Base-by-base conservation (phyloP, 2,888 invertebrate genomes). In the Athalia rosae region DNA sequence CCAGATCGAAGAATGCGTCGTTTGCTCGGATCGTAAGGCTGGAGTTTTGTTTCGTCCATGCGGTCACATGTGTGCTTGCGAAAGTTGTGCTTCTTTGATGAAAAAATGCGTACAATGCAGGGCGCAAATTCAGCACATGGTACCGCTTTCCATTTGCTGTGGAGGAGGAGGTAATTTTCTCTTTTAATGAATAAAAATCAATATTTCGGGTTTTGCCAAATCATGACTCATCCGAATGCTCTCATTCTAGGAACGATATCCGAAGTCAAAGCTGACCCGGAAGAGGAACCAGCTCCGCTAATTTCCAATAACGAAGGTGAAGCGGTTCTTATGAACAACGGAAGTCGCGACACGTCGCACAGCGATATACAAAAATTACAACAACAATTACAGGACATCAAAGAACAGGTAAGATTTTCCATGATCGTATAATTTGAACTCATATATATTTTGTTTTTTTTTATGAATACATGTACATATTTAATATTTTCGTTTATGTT, bases 61-160 rank as follows among this genome's bases (percentile, higher is more conserved):
- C 91, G 96, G 96, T 74, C 98, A 99, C 91, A 97, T 98, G 94
- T 95, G 96, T 91, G 97, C 96, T 28, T 97, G 97, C 91, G 95
- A 95, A 82, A 93, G 94, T 84, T 99, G 98, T 91, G 96, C 98
- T 80, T 94, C 95, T 81, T 93, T 98, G 85, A 98, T 99, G 98
- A 98, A 98, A 92, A 98, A 98, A 91, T 99, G 99, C 91, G 97
- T 99, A 13, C 95, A 97, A 90, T 99, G 99, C 90, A 94, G 98
- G 85, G 94, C 96, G 67, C 95, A 96, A 89, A 96, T 98, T 82
- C 95, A 95, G 82, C 92, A 94, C 84, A 94, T 94, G 91, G 90
- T 92, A 64, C 92, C 92, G 9, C 88, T 91, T 86, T 90, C 90
- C 71, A 90, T 93, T 48, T 94, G 94, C 83, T 94, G 93, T 81